A percentile compares a stretch with the other conserved stretches of the same genome.
Conservation (phyloP, 2,888 invertebrate genomes). For the Molanna angustata region DNA sequence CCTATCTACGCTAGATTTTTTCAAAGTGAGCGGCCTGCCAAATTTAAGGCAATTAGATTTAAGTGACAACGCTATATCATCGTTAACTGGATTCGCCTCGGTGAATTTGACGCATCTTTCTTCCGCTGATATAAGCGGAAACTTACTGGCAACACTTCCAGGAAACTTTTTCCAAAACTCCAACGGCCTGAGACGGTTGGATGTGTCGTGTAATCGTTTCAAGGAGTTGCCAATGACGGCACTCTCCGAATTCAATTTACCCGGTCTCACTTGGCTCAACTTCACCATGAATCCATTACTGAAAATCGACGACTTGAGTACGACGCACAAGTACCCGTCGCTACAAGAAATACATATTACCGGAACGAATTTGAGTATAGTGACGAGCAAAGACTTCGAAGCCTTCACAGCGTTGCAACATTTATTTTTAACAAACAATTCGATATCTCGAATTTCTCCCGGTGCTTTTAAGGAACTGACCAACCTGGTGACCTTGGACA, state of each 20-base stretch:
- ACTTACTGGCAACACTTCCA: constrained; percentile 71
- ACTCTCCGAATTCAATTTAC: constrained; percentile 70
- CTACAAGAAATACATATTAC: constrained; percentile 80
- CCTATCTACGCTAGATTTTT: constrained; percentile 70
- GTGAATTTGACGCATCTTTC: constrained; percentile 71
- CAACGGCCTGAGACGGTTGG: constrained; percentile 67
- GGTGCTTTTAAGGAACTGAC: constrained; percentile 78
- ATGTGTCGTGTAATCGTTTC: constrained; percentile 76
- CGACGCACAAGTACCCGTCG: constrained; percentile 69
- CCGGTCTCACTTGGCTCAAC: constrained; percentile 72
- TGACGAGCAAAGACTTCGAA: constrained; percentile 83
- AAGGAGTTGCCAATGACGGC: constrained; percentile 76
- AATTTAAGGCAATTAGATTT: constrained; percentile 73
- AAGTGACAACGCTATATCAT: constrained; percentile 70
- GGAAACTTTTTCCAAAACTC: constrained; percentile 79
- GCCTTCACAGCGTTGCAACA: constrained; percentile 76
- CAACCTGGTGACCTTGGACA: constrained; percentile 73
- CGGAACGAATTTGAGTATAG: constrained; percentile 75
- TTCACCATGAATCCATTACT: constrained; percentile 79
- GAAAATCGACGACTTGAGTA: constrained; percentile 69
- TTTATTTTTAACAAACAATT: constrained; percentile 69
- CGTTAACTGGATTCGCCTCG: constrained; percentile 72
- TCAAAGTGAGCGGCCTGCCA: constrained; percentile 70
- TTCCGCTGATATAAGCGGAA: constrained; percentile 73
- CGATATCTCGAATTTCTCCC: constrained; percentile 76